Base-by-base conservation (phyloP, 2,113 vertebrate genomes). In the Machaerirhynchus nigripectus region DNA sequence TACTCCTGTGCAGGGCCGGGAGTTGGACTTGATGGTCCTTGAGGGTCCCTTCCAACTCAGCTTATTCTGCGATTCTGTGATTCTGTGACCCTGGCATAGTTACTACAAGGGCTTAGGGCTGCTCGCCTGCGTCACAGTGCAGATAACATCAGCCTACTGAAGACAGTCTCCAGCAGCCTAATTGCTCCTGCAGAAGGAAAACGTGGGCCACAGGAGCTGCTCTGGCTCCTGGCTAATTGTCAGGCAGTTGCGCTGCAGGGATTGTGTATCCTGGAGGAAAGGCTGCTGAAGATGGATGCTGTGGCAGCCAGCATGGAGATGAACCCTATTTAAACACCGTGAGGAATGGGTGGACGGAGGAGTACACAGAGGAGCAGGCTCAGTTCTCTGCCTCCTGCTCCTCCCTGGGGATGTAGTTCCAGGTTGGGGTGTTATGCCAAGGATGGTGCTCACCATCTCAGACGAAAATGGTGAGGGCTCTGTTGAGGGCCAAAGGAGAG, bases 31-130 rank as follows among this genome's bases (percentile, higher is more conserved):
- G 4, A 53, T 69, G 47, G 60, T 46, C 55, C 55, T 61, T 28
- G 47, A 69, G 55, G 39, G 84, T 28, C 55, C 39, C 55, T 53
- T 69, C 84, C 64, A 53, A 24, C 64, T 46, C 55, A 69, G 74
- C 39, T 20, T 69, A 39, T 69, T 33, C 55, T 53, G 28, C 60
- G 84, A 44, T 75, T 76, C 71, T 76, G 64, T 96, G 95, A 49
- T 77, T 69, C 74, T 87, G 65, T 97, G 94, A 96, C 95, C 89
- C 93, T 90, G 93, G 93, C 77, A 89, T 40, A 74, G 49, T 75
- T 92, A 56, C 57, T 71, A 55, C 63, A 73, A 77, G 80, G 86
- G 61, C 65, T 93, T 31, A 64, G 59, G 65, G 87, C 87, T 88
- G 59, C 81, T 92, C 0, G 14, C 63, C 93, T 95, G 47, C 68